Evolutionary conservation across 2,113 vertebrate genomes (phyloP), one percentile per base, ranked within the genome.

Genomic region (Oreocharis arfaki): DNA sequence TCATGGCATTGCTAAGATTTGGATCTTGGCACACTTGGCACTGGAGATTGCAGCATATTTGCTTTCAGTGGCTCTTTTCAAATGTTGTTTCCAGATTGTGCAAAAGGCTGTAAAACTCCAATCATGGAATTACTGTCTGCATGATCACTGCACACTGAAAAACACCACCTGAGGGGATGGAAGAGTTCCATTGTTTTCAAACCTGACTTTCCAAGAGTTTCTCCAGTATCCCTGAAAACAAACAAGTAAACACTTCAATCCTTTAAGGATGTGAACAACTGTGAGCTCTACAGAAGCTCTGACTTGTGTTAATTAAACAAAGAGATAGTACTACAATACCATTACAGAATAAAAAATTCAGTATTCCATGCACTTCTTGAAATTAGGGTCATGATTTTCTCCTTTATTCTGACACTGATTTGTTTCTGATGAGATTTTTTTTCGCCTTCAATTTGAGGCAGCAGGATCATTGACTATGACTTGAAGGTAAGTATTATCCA

Each of bases 1-100:
- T 12, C 32, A 16, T 1, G 12, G 27, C 10, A 87, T 2, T 12
- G 14, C 4, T 13, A 69, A 50, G 20, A 55, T 3, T 46, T 0
- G 3, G 3, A 28, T 47, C 41, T 56, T 22, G 3, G 42, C 4
- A 9, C 12, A 35, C 26, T 42, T 59, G 14, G 59, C 55, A 60
- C 7, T 50, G 16, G 50, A 69, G 35, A 56, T 6, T 33, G 13
- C 44, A 55, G 26, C 10, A 9, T 6, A 57, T 33, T 46, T 42
- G 44, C 30, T 68, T 46, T 19, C 35, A 24, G 16, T 11, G 16
- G 30, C 20, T 73, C n/a, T 56, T 87, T 60, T 56, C 35, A 84
- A 89, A 87, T 16, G 10, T 1, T 42, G 28, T 39, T 77, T 69
- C 69, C 35, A 69, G 46, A 87, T 60, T 13, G 61, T 0, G 5